These are phyloP conservation scores for Laticauda colubrina DNA, from an alignment of 2,113 vertebrate species.

Conservation along the genomic window DNA sequence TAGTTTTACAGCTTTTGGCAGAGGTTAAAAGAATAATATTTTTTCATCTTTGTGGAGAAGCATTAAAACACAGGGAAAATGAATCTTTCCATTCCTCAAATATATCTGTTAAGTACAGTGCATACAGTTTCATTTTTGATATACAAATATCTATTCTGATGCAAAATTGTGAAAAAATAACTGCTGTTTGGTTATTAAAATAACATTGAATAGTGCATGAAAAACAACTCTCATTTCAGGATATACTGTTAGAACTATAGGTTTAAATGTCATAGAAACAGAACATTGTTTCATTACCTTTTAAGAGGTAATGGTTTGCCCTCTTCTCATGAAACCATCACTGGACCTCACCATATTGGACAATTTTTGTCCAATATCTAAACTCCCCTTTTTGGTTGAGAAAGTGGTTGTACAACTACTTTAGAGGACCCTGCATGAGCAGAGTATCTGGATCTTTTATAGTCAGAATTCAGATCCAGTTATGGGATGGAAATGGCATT, in stretches of 20 bases:
- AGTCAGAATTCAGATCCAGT: neutral
- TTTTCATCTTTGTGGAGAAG: neutral
- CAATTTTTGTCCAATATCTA: neutral
- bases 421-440: neutral
- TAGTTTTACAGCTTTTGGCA: neutral
- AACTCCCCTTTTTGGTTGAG: neutral
- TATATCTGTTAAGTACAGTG: neutral
- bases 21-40: neutral
- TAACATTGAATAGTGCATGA: neutral
- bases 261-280: neutral
- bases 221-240: neutral
- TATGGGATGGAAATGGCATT: neutral
- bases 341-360: too few species aligned
- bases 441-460: neutral
- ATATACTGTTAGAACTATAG: neutral
- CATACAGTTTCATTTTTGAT: neutral
- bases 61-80: neutral
- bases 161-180: neutral
- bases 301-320: neutral
- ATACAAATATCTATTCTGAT: neutral
- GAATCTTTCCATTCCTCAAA: neutral
- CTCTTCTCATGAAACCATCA: neutral
- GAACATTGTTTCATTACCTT: neutral
- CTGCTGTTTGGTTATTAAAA: neutral
- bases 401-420: neutral